A percentile compares a stretch with the other conserved stretches of the same genome.
phyloP scores from a whole-genome alignment of 1,140 invertebrate species.

The Hydropsyche tenuis region DNA sequence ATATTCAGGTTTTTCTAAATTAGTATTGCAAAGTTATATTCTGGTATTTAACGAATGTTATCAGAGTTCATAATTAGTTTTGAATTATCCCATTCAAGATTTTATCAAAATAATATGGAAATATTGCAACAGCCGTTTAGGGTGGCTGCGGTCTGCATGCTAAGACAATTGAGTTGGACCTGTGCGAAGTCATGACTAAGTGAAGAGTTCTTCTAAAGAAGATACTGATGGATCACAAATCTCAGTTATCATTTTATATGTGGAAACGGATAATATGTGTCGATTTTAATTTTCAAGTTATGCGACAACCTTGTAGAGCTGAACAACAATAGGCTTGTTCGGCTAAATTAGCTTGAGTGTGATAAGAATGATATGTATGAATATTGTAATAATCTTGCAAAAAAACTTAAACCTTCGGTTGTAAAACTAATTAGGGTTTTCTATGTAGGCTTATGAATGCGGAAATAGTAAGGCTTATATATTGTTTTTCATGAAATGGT shows the following conservation, averaged over 20 bases:
- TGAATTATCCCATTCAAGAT: constrained; percentile 40
- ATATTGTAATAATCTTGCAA: constrained; percentile 43
- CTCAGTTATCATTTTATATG: constrained; percentile 38
- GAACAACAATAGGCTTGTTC: constrained; percentile 34
- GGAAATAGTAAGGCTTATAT: constrained; percentile 55
- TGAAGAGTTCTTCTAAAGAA: neutral
- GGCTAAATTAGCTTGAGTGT: constrained; percentile 34
- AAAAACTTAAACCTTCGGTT: constrained; percentile 60
- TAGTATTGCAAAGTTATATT: constrained; percentile 62
- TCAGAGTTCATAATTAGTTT: constrained; percentile 43
- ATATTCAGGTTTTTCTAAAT: constrained; percentile 58
- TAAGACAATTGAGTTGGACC: constrained; percentile 21
- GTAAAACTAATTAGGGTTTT: constrained; percentile 65
- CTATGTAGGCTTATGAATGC: constrained; percentile 61
- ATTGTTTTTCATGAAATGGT: constrained; percentile 54
- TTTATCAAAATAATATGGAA: constrained; percentile 29
- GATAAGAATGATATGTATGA: constrained; percentile 32
- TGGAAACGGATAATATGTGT: constrained; percentile 22
- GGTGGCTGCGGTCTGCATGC: constrained; percentile 9
- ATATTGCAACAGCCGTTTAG: neutral
- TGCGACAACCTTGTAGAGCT: constrained; percentile 26
- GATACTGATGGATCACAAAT: constrained; percentile 27
- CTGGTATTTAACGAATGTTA: constrained; percentile 53
- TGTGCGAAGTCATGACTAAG: constrained; percentile 32
- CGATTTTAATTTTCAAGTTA: constrained; percentile 21